Conservation (phyloP, 37 sponge, comb jelly and placozoan species). For the Chondrosia reniformis region DNA sequence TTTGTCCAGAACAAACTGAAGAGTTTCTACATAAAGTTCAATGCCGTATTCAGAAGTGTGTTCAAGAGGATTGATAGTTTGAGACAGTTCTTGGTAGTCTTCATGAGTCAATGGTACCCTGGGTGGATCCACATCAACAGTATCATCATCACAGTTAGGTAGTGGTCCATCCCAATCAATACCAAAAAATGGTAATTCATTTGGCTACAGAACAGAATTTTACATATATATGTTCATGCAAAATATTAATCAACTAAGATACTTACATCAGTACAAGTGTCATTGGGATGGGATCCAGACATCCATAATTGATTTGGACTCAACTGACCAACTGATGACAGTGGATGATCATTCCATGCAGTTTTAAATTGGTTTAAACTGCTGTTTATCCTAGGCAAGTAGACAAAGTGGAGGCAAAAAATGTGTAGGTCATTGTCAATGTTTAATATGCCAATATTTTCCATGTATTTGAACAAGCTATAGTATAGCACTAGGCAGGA, state of each 20-base stretch:
- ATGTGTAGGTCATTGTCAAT: conserved; percentile 24
- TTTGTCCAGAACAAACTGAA: too few species aligned
- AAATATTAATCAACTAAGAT: conserved; percentile 18
- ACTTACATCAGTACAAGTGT: conserved; percentile 29
- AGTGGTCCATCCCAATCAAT: conserved; percentile 42
- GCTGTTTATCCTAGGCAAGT: too few species aligned
- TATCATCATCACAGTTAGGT: not conserved
- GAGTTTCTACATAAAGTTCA: not conserved
- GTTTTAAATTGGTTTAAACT: too few species aligned
- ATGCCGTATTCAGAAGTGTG: conserved; percentile 6
- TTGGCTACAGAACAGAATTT: too few species aligned
- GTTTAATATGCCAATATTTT: conserved; percentile 25
- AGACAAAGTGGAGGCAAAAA: conserved; percentile 44
- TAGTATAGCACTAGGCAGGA: conserved; percentile 22
- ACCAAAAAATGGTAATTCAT: too few species aligned
- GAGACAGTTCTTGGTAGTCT: conserved; percentile 6
- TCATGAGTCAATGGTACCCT: not conserved
- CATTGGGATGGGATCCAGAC: too few species aligned
- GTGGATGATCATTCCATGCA: too few species aligned
- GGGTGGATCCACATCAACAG: not conserved
- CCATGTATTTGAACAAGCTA: conserved; percentile 28
- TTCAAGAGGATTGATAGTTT: not conserved
- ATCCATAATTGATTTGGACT: too few species aligned
- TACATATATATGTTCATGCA: too few species aligned
- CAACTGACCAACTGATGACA: too few species aligned